Percentiles rank a stretch among this genome's conserved stretches.
Conservation (phyloP, 2,113 vertebrate species). For the Callipepla squamata region DNA sequence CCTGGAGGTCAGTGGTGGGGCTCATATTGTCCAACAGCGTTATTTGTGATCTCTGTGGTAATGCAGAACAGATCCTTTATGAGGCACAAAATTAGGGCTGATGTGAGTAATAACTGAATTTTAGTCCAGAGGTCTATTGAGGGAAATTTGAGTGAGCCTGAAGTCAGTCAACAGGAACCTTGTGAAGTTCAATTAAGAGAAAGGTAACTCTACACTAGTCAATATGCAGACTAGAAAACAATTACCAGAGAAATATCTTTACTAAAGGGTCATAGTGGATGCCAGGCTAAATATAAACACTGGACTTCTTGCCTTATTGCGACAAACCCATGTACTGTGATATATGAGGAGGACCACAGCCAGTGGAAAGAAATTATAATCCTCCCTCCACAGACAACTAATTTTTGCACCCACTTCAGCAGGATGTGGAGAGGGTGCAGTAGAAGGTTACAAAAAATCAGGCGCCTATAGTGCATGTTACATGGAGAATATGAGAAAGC, state of each 20-base stretch:
- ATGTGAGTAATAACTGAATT: not conserved
- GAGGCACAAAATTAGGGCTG: not conserved
- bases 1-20: not conserved
- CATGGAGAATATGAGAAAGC: not conserved
- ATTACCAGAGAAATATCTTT: not conserved
- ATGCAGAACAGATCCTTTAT: not conserved
- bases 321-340: rapidly evolving
- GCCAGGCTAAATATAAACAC: not conserved
- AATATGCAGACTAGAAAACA: not conserved
- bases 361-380: not conserved
- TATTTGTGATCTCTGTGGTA: not conserved
- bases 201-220: not conserved
- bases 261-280: not conserved
- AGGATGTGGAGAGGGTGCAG: not conserved
- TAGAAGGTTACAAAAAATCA: not conserved
- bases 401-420: not conserved
- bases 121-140: not conserved
- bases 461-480: not conserved
- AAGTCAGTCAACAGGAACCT: not conserved
- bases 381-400: not conserved
- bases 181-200: not conserved
- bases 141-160: not conserved
- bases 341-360: not conserved
- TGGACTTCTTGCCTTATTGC: not conserved
- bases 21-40: not conserved